A percentile compares a stretch with the other conserved stretches of the same genome.
Evolutionary conservation across 2,797 vertebrate genomes (phyloP).

Genomic region (Odontamblyopus rebecca): DNA sequence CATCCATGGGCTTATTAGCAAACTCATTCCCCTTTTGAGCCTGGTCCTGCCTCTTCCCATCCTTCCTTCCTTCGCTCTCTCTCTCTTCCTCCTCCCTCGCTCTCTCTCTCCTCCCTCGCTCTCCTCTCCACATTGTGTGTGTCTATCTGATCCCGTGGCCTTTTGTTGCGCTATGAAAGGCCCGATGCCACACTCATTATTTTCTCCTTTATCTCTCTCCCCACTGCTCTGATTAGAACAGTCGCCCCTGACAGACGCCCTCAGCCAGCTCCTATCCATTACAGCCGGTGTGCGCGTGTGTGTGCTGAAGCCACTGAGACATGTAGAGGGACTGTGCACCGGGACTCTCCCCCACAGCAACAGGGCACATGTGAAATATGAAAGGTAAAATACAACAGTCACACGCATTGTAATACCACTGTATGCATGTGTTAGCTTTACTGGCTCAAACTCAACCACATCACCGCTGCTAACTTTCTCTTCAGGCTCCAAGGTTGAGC

Average conservation of each 20-base stretch:
- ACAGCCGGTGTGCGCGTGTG: constrained; percentile 79
- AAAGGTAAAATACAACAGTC: constrained; percentile 28
- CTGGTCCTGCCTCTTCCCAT: constrained; percentile 26
- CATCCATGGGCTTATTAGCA: constrained; percentile 65
- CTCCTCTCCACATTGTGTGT: constrained; percentile 78
- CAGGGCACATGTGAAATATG: constrained; percentile 33
- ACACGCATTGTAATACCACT: constrained; percentile 16
- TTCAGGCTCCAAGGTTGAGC: constrained; percentile 7
- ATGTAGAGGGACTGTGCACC: constrained; percentile 45
- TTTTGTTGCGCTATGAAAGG: constrained; percentile 82
- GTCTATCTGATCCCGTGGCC: constrained; percentile 80
- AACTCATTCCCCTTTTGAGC: constrained; percentile 49
- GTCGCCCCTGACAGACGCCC: constrained; percentile 86
- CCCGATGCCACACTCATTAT: constrained; percentile 83
- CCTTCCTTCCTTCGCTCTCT: constrained; percentile 40
- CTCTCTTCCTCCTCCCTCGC: constrained; percentile 63
- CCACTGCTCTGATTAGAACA: constrained; percentile 85
- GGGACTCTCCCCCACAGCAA: constrained; percentile 53
- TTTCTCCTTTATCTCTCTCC: constrained; percentile 87
- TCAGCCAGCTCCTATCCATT: constrained; percentile 91
- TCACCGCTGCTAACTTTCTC: not conserved
- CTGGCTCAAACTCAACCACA: not conserved
- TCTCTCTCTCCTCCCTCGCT: constrained; percentile 62
- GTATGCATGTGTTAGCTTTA: too few relatives aligned
- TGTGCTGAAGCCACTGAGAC: constrained; percentile 33